Conservation (phyloP, 2,888 invertebrate genomes). For the Arrhopalites spinosus region DNA sequence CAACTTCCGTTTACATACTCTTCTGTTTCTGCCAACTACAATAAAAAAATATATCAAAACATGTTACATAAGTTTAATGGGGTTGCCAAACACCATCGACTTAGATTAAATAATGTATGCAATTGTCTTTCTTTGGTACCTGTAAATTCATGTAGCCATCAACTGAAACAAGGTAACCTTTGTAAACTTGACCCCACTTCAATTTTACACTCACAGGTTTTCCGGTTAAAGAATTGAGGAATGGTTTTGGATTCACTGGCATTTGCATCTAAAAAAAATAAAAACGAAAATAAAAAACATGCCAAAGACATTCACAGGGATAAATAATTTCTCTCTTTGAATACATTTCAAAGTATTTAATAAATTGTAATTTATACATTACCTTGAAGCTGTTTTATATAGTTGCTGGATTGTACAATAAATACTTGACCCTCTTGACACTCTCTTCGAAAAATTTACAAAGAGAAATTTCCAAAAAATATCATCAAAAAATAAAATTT, state of each 20-base stretch:
- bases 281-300: not conserved
- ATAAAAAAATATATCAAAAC: conserved; percentile 40
- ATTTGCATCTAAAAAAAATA: conserved; percentile 61
- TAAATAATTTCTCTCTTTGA: no score
- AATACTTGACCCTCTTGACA: no score
- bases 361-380: no score
- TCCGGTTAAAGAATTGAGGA: conserved; percentile 95
- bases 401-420: no score
- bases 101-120: not conserved
- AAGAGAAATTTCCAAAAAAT: no score
- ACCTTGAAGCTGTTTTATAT: no score
- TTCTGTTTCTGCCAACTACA: conserved; percentile 93
- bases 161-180: conserved; percentile 95
- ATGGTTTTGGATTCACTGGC: conserved; percentile 99
- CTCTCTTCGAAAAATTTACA: no score
- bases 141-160: conserved; percentile 99
- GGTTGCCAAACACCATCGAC: not conserved
- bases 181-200: conserved; percentile 99
- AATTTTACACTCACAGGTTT: conserved; percentile 97
- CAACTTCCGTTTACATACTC: conserved; percentile 91
- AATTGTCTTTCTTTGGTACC: no score
- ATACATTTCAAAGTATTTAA: no score
- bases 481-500: no score
- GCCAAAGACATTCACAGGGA: not conserved
- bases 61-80: no score